These are phyloP conservation scores for Hydrophis major DNA, from an alignment of 2,797 vertebrate species.

Conservation along the genomic window DNA sequence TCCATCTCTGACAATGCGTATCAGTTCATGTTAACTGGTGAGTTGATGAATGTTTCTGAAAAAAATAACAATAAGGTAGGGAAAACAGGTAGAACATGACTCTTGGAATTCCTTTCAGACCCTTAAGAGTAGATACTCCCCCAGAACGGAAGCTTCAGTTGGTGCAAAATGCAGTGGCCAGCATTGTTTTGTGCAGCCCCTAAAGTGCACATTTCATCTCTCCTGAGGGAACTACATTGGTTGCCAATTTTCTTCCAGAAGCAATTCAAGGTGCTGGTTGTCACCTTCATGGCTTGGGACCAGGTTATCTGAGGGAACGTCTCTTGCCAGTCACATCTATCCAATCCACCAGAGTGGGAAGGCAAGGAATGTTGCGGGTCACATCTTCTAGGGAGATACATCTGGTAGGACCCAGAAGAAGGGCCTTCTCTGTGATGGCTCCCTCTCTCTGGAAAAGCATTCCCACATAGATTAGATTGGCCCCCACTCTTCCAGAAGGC, in stretches of 20 bases:
- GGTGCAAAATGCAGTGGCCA: neutral
- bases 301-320: neutral
- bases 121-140: neutral
- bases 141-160: neutral
- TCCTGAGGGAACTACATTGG: neutral
- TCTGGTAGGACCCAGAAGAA: neutral
- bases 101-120: neutral
- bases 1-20: slow-evolving; percentile 82
- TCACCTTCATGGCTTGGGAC: neutral
- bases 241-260: too few relatives aligned
- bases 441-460: neutral
- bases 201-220: neutral
- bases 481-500: neutral
- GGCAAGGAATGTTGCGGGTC: neutral
- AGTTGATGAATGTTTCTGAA: neutral
- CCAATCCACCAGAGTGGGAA: neutral
- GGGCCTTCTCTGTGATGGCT: too few relatives aligned
- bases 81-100: neutral
- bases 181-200: neutral
- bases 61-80: neutral
- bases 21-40: slow-evolving; percentile 87
- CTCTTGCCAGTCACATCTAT: neutral
- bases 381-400: neutral
- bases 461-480: neutral
- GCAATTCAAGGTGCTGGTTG: too few relatives aligned